Conservation (phyloP, 1,140 invertebrate genomes). For the Caerostris darwini region DNA sequence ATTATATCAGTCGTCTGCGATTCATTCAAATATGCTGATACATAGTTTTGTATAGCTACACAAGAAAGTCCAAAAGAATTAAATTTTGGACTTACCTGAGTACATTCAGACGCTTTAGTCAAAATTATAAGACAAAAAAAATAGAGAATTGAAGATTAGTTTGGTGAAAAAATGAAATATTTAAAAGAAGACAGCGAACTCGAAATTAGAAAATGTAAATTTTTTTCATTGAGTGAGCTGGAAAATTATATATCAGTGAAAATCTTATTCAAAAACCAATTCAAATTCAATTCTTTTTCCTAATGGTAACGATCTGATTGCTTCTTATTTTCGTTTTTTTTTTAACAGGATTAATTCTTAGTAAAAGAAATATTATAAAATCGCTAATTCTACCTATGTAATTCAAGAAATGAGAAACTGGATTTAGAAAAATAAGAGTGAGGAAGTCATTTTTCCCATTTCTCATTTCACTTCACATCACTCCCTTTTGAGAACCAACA, state of each 20-base stretch:
- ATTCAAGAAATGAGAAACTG: not conserved
- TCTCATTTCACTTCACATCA: conserved; percentile 43
- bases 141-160: not conserved
- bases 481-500: conserved; percentile 43
- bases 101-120: not conserved
- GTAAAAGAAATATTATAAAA: not conserved
- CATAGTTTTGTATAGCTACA: not conserved
- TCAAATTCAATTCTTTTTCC: not conserved
- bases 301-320: not conserved
- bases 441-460: conserved; percentile 18
- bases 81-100: not conserved
- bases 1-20: not conserved
- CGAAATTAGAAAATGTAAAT: conserved; percentile 33
- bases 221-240: conserved; percentile 12
- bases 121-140: not conserved
- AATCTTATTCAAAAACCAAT: conserved; percentile 39
- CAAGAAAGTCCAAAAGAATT: not conserved
- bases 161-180: not conserved
- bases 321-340: not conserved
- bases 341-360: not conserved
- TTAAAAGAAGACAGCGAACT: conserved; percentile 5
- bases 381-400: not conserved
- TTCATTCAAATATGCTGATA: not conserved
- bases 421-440: not conserved
- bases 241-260: conserved; percentile 34